These are phyloP conservation scores for Amaurobius ferox DNA, from an alignment of 2,888 invertebrate genomes.

Conservation along the genomic window DNA sequence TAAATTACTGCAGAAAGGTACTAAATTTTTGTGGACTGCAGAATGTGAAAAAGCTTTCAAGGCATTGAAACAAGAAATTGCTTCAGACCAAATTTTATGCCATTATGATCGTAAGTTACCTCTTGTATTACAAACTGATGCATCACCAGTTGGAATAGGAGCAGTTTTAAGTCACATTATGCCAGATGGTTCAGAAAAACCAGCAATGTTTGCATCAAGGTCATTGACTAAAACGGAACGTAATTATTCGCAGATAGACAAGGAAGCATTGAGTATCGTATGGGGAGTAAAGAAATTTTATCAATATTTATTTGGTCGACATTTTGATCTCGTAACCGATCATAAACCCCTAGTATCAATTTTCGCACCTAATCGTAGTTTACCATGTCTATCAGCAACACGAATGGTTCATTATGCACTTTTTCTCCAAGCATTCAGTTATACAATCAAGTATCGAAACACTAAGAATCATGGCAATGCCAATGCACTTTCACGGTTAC, in stretches of 20 bases:
- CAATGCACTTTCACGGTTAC: constrained; percentile 50
- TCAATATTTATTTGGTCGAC: constrained; percentile 74
- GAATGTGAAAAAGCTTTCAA: constrained; percentile 39
- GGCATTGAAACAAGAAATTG: constrained; percentile 26
- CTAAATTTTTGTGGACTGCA: constrained; percentile 31
- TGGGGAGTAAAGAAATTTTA: constrained; percentile 76
- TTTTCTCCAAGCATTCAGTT: constrained; percentile 53
- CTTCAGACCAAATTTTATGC: constrained; percentile 68
- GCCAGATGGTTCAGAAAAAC: constrained; percentile 77
- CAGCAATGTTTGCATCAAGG: constrained; percentile 78
- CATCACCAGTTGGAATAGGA: constrained; percentile 76
- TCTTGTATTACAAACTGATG: constrained; percentile 76
- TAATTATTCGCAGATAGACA: constrained; percentile 77
- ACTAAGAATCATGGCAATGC: constrained; percentile 48
- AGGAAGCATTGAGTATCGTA: constrained; percentile 75
- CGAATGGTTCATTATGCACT: constrained; percentile 52
- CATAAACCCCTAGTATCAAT: constrained; percentile 54
- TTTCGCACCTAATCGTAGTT: constrained; percentile 55
- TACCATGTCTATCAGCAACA: constrained; percentile 57
- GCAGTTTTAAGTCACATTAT: constrained; percentile 76
- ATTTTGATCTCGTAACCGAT: constrained; percentile 53
- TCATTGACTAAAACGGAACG: constrained; percentile 75
- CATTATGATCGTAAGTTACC: constrained; percentile 75
- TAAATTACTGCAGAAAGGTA: constrained; percentile 38
- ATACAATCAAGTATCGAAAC: constrained; percentile 52